Evolutionary conservation across 2,797 vertebrate genomes (phyloP).

Genomic region (Fistularia tabacaria): DNA sequence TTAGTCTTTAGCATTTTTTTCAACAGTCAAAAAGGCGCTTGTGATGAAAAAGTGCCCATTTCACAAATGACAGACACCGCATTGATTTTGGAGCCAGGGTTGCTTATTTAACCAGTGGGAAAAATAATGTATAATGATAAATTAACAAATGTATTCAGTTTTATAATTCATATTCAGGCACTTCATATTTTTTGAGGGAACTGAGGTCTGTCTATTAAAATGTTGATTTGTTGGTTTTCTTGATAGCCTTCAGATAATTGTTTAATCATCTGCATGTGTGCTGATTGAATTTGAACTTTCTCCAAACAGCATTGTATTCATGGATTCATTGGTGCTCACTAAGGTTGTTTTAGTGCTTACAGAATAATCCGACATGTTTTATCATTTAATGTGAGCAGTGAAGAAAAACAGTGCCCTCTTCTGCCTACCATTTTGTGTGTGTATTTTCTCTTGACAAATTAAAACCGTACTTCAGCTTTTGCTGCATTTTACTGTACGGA

Average conservation of each 20-base stretch:
- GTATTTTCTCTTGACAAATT: constrained; percentile 19
- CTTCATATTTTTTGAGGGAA: neutral
- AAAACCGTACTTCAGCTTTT: constrained; percentile 45
- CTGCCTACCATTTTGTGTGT: constrained; percentile 35
- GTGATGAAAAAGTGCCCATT: constrained; percentile 62
- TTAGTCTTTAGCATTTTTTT: constrained; percentile 62
- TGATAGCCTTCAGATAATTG: too few relatives aligned
- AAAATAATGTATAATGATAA: too few relatives aligned
- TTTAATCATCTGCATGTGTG: too few relatives aligned
- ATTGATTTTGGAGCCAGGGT: constrained; percentile 38
- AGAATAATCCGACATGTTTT: neutral
- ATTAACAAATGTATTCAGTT: too few relatives aligned
- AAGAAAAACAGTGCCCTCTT: constrained; percentile 63
- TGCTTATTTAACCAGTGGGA: constrained; percentile 9
- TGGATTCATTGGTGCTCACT: neutral
- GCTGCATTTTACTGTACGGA: constrained; percentile 37
- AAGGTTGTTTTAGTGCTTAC: neutral
- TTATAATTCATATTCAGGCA: too few relatives aligned
- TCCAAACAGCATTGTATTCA: too few relatives aligned
- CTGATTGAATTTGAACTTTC: too few relatives aligned
- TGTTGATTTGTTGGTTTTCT: too few relatives aligned
- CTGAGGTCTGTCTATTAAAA: neutral
- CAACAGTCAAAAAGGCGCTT: constrained; percentile 65
- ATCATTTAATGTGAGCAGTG: constrained; percentile 1
- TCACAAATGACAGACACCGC: constrained; percentile 65